These are phyloP conservation scores for Nowickia ferox DNA, from an alignment of 2,888 invertebrate genomes.

Conservation along the genomic window DNA sequence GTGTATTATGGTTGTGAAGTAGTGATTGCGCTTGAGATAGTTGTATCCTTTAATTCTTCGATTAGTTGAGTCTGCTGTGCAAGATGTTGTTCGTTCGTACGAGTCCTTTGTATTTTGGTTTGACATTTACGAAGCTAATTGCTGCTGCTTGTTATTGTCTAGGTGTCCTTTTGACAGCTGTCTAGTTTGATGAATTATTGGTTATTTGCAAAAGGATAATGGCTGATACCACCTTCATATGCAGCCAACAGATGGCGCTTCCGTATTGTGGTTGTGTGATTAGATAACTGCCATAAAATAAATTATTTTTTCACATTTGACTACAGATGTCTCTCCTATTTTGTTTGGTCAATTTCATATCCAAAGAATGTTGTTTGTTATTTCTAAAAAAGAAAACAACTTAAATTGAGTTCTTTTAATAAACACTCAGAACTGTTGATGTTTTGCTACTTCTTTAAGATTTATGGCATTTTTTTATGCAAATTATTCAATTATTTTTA, in stretches of 20 bases:
- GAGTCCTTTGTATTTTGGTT: conserved; percentile 27
- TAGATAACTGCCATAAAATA: neutral
- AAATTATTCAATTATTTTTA: too few relatives aligned
- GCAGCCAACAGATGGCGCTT: conserved; percentile 36
- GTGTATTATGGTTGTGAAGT: conserved; percentile 11
- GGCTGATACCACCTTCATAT: too few relatives aligned
- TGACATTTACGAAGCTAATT: conserved; percentile 64
- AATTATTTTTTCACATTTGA: neutral
- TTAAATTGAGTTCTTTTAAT: neutral
- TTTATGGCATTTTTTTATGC: too few relatives aligned
- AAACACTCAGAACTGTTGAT: neutral
- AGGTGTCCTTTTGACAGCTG: conserved; percentile 63
- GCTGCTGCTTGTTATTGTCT: conserved; percentile 31
- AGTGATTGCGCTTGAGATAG: conserved; percentile 48
- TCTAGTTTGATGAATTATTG: conserved; percentile 19
- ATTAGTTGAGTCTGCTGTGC: conserved; percentile 63
- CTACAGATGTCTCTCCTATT: conserved; percentile 2
- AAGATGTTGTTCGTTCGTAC: conserved; percentile 46
- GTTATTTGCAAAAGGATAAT: conserved; percentile 54
- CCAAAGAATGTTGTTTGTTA: neutral
- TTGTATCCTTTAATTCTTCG: conserved; percentile 67
- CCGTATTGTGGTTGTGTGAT: neutral
- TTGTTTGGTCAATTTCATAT: neutral
- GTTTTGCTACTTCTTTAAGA: too few relatives aligned
- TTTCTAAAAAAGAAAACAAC: neutral